Conservation (phyloP, 2,797 vertebrate species). For the Lepus oiostolus region DNA sequence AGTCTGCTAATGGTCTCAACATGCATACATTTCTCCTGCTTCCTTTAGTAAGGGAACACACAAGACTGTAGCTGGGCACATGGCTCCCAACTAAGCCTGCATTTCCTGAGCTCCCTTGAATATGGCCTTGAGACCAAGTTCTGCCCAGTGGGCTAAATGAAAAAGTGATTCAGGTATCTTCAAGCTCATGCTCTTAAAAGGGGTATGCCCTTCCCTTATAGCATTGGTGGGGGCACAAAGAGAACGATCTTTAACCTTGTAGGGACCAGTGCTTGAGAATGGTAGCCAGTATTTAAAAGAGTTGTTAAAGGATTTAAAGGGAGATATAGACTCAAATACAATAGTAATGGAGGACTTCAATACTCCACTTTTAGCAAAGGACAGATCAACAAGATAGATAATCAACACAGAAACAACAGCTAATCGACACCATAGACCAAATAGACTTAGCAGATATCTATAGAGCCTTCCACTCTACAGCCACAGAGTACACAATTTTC, state of each 20-base stretch:
- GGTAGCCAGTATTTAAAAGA: background rate
- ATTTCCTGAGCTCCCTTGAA: background rate
- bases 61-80: background rate
- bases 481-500: no score
- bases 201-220: background rate
- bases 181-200: background rate
- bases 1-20: background rate
- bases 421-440: no score
- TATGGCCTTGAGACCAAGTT: background rate
- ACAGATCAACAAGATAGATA: no score
- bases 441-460: no score
- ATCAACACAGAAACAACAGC: no score
- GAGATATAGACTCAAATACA: no score
- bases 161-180: background rate
- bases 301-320: no score
- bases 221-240: no score
- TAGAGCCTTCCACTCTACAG: no score
- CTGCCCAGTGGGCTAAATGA: background rate
- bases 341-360: no score
- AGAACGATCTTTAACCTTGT: background rate
- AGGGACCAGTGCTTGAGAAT: background rate
- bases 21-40: background rate
- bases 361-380: no score
- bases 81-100: background rate
- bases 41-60: background rate